Evolutionary conservation across 2,888 invertebrate species (phyloP).

Genomic region (Eledona agricola): DNA sequence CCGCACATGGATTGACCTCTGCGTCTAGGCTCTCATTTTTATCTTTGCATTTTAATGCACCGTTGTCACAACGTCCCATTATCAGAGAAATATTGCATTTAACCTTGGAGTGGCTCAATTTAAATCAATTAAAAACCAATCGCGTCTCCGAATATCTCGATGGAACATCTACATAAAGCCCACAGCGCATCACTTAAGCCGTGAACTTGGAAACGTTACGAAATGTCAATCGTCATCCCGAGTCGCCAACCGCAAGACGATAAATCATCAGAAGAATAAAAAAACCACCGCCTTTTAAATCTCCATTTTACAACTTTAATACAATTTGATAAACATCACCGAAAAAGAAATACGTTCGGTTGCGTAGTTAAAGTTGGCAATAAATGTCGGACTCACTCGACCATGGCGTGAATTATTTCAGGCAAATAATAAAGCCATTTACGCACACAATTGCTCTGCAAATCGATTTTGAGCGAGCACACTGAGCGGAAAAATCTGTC

Average conservation of each 20-base stretch:
- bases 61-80: slow-evolving; percentile 13
- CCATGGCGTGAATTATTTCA: slow-evolving; percentile 28
- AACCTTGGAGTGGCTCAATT: slow-evolving; percentile 19
- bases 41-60: slow-evolving; percentile 21
- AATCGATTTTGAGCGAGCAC: slow-evolving; percentile 19
- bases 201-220: slow-evolving; percentile 12
- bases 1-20: no score
- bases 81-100: slow-evolving; percentile 17
- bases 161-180: slow-evolving; percentile 19
- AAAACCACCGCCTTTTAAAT: no score
- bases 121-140: slow-evolving; percentile 25
- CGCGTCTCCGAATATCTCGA: no score
- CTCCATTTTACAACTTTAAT: slow-evolving; percentile 29
- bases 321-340: slow-evolving; percentile 5
- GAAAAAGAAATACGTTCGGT: not conserved
- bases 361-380: slow-evolving; percentile 25
- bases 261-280: slow-evolving; percentile 14
- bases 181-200: slow-evolving; percentile 5
- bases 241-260: slow-evolving; percentile 4
- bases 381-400: slow-evolving; percentile 26
- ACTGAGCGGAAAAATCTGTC: slow-evolving; percentile 7
- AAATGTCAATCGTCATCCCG: slow-evolving; percentile 12
- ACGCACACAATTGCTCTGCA: slow-evolving; percentile 20
- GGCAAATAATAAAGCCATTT: slow-evolving; percentile 30
- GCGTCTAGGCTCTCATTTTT: slow-evolving; percentile 12